These are phyloP conservation scores for Eulithis testata DNA, from an alignment of 2,888 invertebrate genomes.

Conservation along the genomic window DNA sequence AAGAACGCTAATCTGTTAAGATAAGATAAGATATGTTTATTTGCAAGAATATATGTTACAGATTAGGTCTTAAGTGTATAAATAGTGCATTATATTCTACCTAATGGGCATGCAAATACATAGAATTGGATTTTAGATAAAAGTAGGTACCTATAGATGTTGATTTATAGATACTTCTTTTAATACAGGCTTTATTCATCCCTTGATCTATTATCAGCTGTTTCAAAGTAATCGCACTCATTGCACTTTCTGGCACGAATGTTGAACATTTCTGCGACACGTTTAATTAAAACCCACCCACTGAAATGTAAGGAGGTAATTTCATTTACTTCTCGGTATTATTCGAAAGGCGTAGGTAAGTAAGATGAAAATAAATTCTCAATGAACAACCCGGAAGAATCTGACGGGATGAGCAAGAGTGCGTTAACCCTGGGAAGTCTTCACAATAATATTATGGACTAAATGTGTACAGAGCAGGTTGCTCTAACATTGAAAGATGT, in stretches of 20 bases:
- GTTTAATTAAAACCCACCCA: conserved; percentile 41
- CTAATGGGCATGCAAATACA: too few species aligned
- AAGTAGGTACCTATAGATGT: too few species aligned
- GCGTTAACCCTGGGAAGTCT: conserved; percentile 68
- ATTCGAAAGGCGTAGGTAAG: conserved; percentile 17
- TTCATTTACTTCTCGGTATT: conserved; percentile 23
- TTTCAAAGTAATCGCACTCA: conserved; percentile 1
- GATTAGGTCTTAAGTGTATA: too few species aligned
- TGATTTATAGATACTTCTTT: conserved; percentile 11
- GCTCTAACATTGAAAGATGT: conserved; percentile 61
- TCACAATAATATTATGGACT: conserved; percentile 63
- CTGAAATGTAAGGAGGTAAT: conserved; percentile 20
- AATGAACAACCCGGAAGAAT: conserved; percentile 61
- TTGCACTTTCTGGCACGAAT: conserved; percentile 2
- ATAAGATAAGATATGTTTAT: too few species aligned
- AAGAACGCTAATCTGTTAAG: conserved; percentile 10
- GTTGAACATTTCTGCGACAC: conserved; percentile 31
- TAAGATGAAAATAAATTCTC: conserved; percentile 49
- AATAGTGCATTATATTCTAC: too few species aligned
- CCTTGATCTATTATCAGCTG: not conserved
- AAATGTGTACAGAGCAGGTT: conserved; percentile 62
- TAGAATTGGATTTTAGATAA: too few species aligned
- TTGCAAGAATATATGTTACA: too few species aligned
- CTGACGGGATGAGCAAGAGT: conserved; percentile 62
- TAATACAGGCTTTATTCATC: conserved; percentile 2